Base-by-base conservation (phyloP, 2,888 invertebrate species). In the Dryobotodes eremita region DNA sequence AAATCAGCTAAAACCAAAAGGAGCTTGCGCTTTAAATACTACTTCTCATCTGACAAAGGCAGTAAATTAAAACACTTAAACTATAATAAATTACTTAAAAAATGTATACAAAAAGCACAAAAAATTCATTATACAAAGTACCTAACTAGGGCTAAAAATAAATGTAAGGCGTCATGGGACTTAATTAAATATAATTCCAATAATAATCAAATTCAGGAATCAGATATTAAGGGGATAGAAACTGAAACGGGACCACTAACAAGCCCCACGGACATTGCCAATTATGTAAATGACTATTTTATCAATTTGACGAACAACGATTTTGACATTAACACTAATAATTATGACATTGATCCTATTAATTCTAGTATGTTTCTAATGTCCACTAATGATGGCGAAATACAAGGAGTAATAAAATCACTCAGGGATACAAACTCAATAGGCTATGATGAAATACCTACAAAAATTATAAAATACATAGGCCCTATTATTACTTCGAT, bases 371-470 rank as follows among this genome's bases (percentile, higher is more conserved):
- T 68, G 23, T 69, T 69, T 64, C 15, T 48, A 36, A 62, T 62
- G 62, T 23, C 26, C 17, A 68, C 48, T 20, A 66, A 66, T 66
- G 50, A 68, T 55, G 23, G 7, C 36, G 55, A 69, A 69, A 69
- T 42, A 55, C 53, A 55, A 70, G 42, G 57, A 57, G 17, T 70
- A n/a, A 70, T 70, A n/a, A 70, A 57, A 70, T 70, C 42, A 42
- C 55, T 70, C 36, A 53, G 50, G 7, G 50, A 70, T 55, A 70
- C 55, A 70, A 70, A 70, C 42, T 57, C 70, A 70, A 70, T 42
- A 17, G 70, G 70, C n/a, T 70, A 70, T 23, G 36, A 36, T 42
- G 6, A 64, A 64, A 66, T 48, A 66, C 20, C 48, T 66, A 66
- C 66, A 48, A 66, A 66, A 48, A 66, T 48, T 46, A 66, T 66